Evolutionary conservation across 2,888 invertebrate species (phyloP), one percentile per base, ranked within the genome.

Genomic region (Pachymerium ferrugineum): DNA sequence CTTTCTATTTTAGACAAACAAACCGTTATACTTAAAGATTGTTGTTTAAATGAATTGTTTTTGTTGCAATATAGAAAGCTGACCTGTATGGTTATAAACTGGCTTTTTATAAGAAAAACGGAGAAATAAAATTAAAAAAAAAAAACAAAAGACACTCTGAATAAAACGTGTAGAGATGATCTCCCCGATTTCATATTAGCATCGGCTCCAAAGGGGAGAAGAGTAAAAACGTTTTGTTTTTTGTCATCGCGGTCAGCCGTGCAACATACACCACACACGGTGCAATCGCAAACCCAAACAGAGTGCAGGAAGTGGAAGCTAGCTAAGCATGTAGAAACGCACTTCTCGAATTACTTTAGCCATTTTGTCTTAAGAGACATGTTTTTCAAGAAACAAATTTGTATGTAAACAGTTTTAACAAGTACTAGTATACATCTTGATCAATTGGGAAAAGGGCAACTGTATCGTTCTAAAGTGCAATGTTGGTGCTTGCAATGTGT

Each of bases 301-400:
- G 71, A 71, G 71, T 71, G 71, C 71, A 33, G 42, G 71, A 71
- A 71, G 42, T 33, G 38, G 42, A 71, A 38, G 71, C 71, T 33
- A 33, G 33, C 69, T 62, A 14, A 62, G 62, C 62, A 28, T 25
- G 62, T 62, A n/a, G 28, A 14, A 28, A 28, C 62, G 28, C 28
- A 62, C 62, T 28, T 62, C 62, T 28, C 62, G 62, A 28, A 62
- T 38, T 38, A 38, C 38, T n/a, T n/a, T n/a, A n/a, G n/a, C n/a
- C n/a, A n/a, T n/a, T n/a, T n/a, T n/a, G n/a, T n/a, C n/a, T n/a
- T n/a, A n/a, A n/a, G n/a, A n/a, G n/a, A n/a, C n/a, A 38, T 38
- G 10, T 22, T 62, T 62, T 62, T 62, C 3, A 19, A 1, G 3
- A 62, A 62, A 62, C 22, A 1, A 25, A 28, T 14, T 3, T n/a